Percentiles rank a stretch among this genome's conserved stretches.
phyloP scores from a whole-genome alignment of 2,888 invertebrate genomes.

The Doris montereyensis region DNA sequence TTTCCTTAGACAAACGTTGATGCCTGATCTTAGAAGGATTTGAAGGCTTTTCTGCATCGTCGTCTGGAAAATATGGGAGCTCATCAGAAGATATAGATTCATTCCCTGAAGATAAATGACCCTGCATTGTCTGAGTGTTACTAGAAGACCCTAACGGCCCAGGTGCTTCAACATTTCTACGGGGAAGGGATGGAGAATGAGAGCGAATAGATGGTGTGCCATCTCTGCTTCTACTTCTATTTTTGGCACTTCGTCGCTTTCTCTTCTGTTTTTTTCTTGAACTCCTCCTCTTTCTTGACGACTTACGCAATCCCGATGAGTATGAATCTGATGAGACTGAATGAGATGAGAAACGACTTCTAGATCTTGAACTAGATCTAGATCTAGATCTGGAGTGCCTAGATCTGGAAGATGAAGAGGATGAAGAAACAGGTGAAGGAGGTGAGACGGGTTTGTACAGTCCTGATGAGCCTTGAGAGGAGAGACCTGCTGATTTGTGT shows the following conservation, averaged over 20 bases:
- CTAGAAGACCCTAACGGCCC: too few species aligned
- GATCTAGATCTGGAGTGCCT: slow-evolving; percentile 22
- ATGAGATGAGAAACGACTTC: neutral
- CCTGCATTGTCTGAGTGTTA: neutral
- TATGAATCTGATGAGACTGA: slow-evolving; percentile 9
- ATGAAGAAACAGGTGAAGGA: slow-evolving; percentile 39
- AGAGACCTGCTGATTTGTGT: slow-evolving; percentile 18
- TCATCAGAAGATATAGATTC: slow-evolving; percentile 42
- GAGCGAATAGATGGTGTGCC: too few species aligned
- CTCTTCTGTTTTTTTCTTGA: slow-evolving; percentile 25
- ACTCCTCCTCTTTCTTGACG: neutral
- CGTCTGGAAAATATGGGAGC: slow-evolving; percentile 38
- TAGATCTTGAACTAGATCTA: slow-evolving; percentile 6
- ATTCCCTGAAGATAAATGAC: slow-evolving; percentile 37
- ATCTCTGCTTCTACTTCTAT: too few species aligned
- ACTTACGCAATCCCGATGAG: neutral
- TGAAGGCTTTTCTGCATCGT: too few species aligned
- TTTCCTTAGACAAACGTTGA: too few species aligned
- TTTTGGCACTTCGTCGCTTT: neutral
- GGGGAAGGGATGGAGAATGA: neutral
- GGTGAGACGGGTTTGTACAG: slow-evolving; percentile 32
- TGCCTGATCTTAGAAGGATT: too few species aligned
- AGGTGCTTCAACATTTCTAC: neutral
- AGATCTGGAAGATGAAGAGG: slow-evolving; percentile 17
- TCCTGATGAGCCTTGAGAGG: neutral